Evolutionary conservation across 2,888 invertebrate genomes (phyloP), one percentile per base, ranked within the genome.

Genomic region (Phengaris alcon): DNA sequence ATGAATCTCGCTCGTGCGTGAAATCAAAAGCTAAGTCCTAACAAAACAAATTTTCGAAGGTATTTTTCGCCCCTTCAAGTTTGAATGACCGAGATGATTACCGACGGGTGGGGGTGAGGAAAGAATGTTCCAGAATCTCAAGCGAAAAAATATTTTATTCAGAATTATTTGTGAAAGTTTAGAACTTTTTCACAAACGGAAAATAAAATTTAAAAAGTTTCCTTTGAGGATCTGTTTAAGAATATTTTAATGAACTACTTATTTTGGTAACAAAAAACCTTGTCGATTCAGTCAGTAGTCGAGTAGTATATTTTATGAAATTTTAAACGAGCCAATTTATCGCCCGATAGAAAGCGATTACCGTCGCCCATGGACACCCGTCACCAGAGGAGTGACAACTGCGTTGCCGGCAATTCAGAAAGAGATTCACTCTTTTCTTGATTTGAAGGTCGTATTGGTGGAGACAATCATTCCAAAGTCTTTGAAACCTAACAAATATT

Each of bases 1-100:
- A 69, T 13, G 51, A 70, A 52, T 22, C 51, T 72, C 72, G 52
- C 12, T 10, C 22, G 51, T 12, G 72, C 72, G 72, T 72, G 22
- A 72, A 72, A 52, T 72, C 52, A 72, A 72, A 72, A 51, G 22
- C 72, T 15, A 72, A 54, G 52, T 7, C 77, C 75, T 76, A 80
- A 86, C 84, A 87, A 88, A 87, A 82, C 83, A 77, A 77, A 81
- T 77, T 81, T 78, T 78, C 77, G 79, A 83, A 86, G 86, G 85
- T 84, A 81, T 83, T 82, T 84, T 83, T 81, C 81, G 80, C 83
- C 83, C 81, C 81, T 84, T 85, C 82, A 85, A 83, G 84, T 79
- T 82, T 64, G 35, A 35, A 8, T 52, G 35, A 35, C 35, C 35
- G 35, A 64, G 35, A 35, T 64, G 64, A 64, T 64, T 64, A 64